A percentile compares a stretch with the other conserved stretches of the same genome.
phyloP scores from a whole-genome alignment of 2,888 invertebrate genomes.

The Siphlonurus alternatus region DNA sequence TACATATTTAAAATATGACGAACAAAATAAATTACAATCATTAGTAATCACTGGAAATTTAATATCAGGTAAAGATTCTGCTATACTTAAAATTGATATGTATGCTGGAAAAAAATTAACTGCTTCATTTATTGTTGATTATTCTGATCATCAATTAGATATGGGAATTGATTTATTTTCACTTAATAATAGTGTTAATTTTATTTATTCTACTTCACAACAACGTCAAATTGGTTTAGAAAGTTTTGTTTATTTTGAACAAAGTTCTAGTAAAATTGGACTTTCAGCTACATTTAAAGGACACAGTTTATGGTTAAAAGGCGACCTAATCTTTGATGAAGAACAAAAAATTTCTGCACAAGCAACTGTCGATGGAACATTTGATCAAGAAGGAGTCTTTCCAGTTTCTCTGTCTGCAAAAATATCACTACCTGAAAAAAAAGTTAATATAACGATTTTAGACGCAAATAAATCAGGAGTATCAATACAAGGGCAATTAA shows the following conservation, averaged over 20 bases:
- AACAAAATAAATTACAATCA: not conserved
- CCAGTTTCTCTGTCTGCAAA: not conserved
- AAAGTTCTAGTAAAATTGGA: too few species aligned
- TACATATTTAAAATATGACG: not conserved
- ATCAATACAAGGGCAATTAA: not conserved
- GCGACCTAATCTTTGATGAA: not conserved
- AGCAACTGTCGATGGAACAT: not conserved
- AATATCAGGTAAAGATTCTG: not conserved
- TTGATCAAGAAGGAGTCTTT: not conserved
- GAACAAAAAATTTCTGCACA: not conserved
- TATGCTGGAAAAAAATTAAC: not conserved
- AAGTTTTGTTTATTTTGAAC: too few species aligned
- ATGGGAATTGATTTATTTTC: not conserved
- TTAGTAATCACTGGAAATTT: not conserved
- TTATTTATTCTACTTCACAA: too few species aligned
- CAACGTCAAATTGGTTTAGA: too few species aligned
- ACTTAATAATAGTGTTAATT: not conserved
- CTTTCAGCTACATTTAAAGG: not conserved
- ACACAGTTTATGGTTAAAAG: not conserved
- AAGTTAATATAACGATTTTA: not conserved
- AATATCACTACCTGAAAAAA: not conserved
- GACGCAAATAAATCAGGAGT: not conserved
- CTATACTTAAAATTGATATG: not conserved
- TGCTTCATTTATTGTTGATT: not conserved
- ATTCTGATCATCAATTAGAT: not conserved